A percentile compares a stretch with the other conserved stretches of the same genome.
These are phyloP conservation scores for Phalloptychus januarius DNA, from an alignment of 2,797 vertebrate species.

Conservation along the genomic window DNA sequence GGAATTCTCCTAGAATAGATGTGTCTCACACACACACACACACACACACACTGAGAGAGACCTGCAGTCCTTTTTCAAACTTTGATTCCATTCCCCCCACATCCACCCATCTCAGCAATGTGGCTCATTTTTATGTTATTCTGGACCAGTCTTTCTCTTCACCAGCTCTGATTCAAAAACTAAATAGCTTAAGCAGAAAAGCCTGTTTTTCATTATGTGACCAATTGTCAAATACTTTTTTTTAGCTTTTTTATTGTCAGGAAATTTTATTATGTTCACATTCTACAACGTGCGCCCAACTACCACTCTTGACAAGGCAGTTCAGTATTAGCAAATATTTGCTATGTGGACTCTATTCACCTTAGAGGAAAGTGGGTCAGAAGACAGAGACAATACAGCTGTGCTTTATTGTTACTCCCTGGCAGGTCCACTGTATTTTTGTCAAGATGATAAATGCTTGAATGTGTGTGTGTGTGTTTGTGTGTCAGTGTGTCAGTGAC, in stretches of 20 bases:
- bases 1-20: slow-evolving; percentile 83
- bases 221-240: neutral
- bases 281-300: neutral
- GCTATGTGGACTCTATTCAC: slow-evolving; percentile 9
- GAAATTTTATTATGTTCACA: neutral
- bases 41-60: neutral
- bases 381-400: slow-evolving; percentile 11
- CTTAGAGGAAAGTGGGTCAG: slow-evolving; percentile 46
- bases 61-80: neutral
- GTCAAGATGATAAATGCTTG: slow-evolving; percentile 49
- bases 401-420: slow-evolving; percentile 30
- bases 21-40: slow-evolving; percentile 33
- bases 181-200: slow-evolving; percentile 6
- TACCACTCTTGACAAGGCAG: slow-evolving; percentile 1
- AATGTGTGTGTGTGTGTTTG: slow-evolving; percentile 25
- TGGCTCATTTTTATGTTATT: neutral
- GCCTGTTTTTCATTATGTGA: neutral
- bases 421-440: slow-evolving; percentile 34
- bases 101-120: neutral
- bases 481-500: slow-evolving; percentile 20
- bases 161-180: slow-evolving; percentile 6
- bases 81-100: neutral
- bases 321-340: slow-evolving; percentile 6
- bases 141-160: neutral
- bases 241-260: neutral